Percentiles rank a stretch among this genome's conserved stretches.
These are phyloP conservation scores for Buathra laborator DNA, from an alignment of 2,888 invertebrate genomes.

Conservation along the genomic window DNA sequence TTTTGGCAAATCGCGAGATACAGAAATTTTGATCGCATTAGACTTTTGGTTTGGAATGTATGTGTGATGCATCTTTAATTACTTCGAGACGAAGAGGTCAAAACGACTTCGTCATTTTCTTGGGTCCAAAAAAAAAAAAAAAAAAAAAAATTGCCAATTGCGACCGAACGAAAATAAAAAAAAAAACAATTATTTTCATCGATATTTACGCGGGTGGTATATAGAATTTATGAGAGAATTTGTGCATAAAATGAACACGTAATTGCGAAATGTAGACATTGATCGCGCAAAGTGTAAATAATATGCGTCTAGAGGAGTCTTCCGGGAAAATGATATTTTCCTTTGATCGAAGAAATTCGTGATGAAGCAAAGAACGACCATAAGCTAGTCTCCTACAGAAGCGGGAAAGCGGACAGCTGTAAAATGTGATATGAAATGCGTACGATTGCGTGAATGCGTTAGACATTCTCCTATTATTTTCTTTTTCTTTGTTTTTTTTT, in stretches of 20 bases:
- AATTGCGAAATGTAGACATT: constrained; percentile 1
- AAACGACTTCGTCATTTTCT: neutral
- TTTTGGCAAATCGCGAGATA: no score
- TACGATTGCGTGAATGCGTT: constrained; percentile 58
- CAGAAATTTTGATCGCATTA: no score
- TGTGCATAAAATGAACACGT: constrained; percentile 11
- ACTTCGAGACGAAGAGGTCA: constrained; percentile 3
- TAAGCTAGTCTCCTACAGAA: constrained; percentile 80
- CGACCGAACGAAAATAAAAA: neutral
- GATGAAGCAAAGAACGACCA: constrained; percentile 66
- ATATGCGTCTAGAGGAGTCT: neutral
- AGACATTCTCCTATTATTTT: constrained; percentile 24
- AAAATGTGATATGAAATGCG: constrained; percentile 82
- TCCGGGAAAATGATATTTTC: neutral
- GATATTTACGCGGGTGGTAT: neutral
- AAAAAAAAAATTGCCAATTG: neutral
- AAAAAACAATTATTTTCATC: neutral
- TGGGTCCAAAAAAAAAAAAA: neutral
- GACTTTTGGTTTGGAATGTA: no score
- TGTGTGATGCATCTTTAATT: neutral
- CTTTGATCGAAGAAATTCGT: constrained; percentile 1
- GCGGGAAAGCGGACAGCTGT: constrained; percentile 79
- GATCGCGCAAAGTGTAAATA: constrained; percentile 21
- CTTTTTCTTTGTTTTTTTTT: constrained; percentile 57
- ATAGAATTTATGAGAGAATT: neutral